Conservation (phyloP, 2,797 vertebrate genomes). For the Kryptolebias ocellatus region DNA sequence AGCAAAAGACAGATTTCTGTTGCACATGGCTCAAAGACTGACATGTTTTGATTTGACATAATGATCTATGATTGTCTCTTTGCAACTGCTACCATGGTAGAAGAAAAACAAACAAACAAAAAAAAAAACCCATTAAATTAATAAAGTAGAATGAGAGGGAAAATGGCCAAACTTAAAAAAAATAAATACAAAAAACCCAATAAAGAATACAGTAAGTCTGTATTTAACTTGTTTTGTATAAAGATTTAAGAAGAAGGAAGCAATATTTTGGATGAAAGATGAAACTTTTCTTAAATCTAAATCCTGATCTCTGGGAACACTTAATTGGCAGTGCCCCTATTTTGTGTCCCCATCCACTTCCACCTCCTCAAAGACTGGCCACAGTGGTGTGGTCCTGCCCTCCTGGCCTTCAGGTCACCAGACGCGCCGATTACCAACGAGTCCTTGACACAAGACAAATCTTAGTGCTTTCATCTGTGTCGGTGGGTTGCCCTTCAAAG, state of each 20-base stretch:
- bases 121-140: too few species aligned
- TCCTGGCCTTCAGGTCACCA: slow-evolving; percentile 84
- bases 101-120: too few species aligned
- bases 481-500: slow-evolving; percentile 88
- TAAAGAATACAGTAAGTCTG: not conserved
- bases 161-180: not conserved
- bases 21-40: slow-evolving; percentile 4
- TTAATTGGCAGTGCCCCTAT: slow-evolving; percentile 9
- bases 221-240: not conserved
- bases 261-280: not conserved
- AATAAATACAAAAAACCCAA: not conserved
- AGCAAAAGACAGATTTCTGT: slow-evolving; percentile 13
- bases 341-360: slow-evolving; percentile 23
- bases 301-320: slow-evolving; percentile 39
- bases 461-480: slow-evolving; percentile 87
- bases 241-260: not conserved
- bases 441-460: slow-evolving; percentile 85
- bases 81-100: not conserved
- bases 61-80: too few species aligned
- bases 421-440: slow-evolving; percentile 83
- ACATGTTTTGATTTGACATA: slow-evolving; percentile 3
- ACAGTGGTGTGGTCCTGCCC: slow-evolving; percentile 69
- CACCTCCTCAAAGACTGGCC: slow-evolving; percentile 45
- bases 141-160: not conserved
- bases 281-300: not conserved